phyloP scores from a whole-genome alignment of 2,888 invertebrate species.

The Erannis defoliaria region DNA sequence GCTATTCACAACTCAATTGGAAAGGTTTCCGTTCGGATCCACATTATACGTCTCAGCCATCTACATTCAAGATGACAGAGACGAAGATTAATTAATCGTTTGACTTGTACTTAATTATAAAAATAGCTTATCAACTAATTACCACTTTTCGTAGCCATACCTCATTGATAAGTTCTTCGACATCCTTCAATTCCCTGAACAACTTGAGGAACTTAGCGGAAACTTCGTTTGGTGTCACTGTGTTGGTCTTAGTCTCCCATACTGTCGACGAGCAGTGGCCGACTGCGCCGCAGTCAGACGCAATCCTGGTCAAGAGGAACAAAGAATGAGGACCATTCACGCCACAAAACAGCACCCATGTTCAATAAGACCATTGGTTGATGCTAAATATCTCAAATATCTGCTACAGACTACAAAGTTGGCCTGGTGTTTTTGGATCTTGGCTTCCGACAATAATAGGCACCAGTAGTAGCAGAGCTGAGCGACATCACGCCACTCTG shows the following conservation, averaged over 20 bases:
- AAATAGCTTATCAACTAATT: not conserved
- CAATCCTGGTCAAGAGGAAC: conserved; percentile 83
- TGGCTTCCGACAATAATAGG: too few relatives aligned
- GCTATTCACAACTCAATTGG: too few relatives aligned
- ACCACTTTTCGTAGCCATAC: conserved; percentile 50
- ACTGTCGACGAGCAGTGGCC: conserved; percentile 93
- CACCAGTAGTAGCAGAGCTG: too few relatives aligned
- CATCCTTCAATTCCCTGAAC: conserved; percentile 75
- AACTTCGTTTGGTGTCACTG: conserved; percentile 90
- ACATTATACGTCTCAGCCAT: too few relatives aligned
- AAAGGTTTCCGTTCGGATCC: too few relatives aligned
- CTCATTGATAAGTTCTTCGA: conserved; percentile 76
- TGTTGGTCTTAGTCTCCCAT: conserved; percentile 90
- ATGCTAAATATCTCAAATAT: too few relatives aligned
- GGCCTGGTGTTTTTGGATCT: too few relatives aligned
- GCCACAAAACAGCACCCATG: not conserved
- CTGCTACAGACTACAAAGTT: too few relatives aligned
- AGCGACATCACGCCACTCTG: too few relatives aligned
- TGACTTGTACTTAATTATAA: too few relatives aligned
- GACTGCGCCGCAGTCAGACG: conserved; percentile 92
- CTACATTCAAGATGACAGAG: too few relatives aligned
- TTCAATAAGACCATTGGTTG: not conserved
- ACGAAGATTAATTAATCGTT: not conserved
- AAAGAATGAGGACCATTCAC: not conserved
- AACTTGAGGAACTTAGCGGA: conserved; percentile 89